These are phyloP conservation scores for Pomatorhinus ruficollis DNA, from an alignment of 2,113 vertebrate genomes.

Conservation along the genomic window DNA sequence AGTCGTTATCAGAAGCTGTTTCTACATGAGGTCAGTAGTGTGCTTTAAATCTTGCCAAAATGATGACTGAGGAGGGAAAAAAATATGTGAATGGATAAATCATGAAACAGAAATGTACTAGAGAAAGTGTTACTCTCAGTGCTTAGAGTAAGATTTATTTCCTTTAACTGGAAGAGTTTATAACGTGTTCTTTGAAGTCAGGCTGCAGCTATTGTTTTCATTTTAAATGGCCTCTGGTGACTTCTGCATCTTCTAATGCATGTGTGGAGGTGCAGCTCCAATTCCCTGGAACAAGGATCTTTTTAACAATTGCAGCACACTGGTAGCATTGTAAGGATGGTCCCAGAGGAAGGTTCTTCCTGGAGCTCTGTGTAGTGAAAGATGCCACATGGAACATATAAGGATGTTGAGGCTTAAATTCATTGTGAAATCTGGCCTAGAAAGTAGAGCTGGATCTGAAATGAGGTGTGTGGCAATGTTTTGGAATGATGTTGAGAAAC, in stretches of 20 bases:
- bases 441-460: slow-evolving; percentile 12
- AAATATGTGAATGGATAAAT: neutral
- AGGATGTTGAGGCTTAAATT: neutral
- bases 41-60: slow-evolving; percentile 25
- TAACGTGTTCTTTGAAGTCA: slow-evolving; percentile 2
- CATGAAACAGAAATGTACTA: neutral
- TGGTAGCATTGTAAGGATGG: neutral
- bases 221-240: neutral
- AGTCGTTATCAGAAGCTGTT: neutral
- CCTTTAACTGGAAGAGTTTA: neutral
- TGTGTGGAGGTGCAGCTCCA: neutral
- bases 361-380: neutral
- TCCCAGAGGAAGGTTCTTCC: slow-evolving; percentile 9
- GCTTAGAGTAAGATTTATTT: slow-evolving; percentile 3
- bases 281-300: slow-evolving; percentile 34
- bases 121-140: neutral
- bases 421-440: slow-evolving; percentile 25
- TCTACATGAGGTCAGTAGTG: neutral
- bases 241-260: neutral
- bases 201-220: slow-evolving; percentile 12
- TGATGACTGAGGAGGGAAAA: neutral
- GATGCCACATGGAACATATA: neutral
- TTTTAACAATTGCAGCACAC: slow-evolving; percentile 27
- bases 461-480: slow-evolving; percentile 33
- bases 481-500: slow-evolving; percentile 12